Percentiles rank a stretch among this genome's conserved stretches.
Evolutionary conservation across 2,888 invertebrate species (phyloP).

Genomic region (Scrobipalpa costella): DNA sequence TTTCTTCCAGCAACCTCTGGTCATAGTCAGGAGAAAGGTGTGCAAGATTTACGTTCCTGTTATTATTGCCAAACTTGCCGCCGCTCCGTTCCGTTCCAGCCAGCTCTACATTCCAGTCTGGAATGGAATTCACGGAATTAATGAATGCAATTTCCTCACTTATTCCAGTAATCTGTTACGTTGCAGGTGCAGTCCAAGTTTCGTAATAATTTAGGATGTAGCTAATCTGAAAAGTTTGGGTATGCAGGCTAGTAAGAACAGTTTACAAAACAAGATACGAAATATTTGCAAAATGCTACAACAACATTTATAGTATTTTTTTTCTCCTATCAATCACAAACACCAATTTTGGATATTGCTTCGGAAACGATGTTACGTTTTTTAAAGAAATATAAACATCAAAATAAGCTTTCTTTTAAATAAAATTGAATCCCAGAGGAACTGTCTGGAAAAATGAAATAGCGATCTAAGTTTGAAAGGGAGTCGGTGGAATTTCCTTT

Average conservation of each 20-base stretch:
- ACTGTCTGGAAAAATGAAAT: background rate
- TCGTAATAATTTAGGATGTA: background rate
- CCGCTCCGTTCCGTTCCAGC: background rate
- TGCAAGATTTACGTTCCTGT: constrained; percentile 12
- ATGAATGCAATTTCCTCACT: constrained; percentile 2
- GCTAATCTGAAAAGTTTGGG: background rate
- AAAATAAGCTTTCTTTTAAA: background rate
- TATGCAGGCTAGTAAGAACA: background rate
- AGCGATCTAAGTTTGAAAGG: background rate
- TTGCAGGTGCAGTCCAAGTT: constrained; percentile 5
- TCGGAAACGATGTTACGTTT: too few relatives aligned
- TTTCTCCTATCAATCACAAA: too few relatives aligned
- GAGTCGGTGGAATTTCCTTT: background rate
- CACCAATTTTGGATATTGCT: too few relatives aligned
- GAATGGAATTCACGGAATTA: constrained; percentile 5
- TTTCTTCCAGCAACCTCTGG: background rate
- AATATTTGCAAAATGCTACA: background rate
- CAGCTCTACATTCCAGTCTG: background rate
- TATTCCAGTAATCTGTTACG: constrained; percentile 5
- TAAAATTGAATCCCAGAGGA: background rate
- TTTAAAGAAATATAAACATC: too few relatives aligned
- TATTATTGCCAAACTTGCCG: constrained; percentile 13
- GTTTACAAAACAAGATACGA: background rate
- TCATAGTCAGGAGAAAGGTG: background rate
- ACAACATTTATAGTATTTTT: too few relatives aligned